These are phyloP conservation scores for Protobothrops mucrosquamatus DNA, from an alignment of 2,113 vertebrate species.

Conservation along the genomic window DNA sequence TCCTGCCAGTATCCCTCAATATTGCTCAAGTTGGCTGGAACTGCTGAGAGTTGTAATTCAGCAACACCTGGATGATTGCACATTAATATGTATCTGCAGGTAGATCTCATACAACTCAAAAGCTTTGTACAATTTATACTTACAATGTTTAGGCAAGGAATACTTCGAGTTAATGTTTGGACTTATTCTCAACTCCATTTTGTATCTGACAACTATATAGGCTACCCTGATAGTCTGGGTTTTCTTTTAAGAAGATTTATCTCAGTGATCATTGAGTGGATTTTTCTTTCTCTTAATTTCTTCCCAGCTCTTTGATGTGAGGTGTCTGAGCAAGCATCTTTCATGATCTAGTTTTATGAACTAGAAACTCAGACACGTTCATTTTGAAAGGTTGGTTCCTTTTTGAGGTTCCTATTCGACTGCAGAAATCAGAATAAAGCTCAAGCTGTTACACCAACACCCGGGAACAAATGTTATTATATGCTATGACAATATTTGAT, in stretches of 20 bases:
- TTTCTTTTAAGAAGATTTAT: neutral
- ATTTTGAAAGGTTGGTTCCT: constrained; percentile 4
- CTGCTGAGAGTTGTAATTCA: neutral
- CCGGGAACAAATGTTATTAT: constrained; percentile 56
- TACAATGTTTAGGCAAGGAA: neutral
- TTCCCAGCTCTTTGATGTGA: neutral
- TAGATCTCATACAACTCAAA: neutral
- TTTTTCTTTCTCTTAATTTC: neutral
- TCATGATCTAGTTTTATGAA: neutral
- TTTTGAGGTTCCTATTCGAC: constrained; percentile 32
- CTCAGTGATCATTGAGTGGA: neutral
- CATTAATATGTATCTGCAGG: neutral
- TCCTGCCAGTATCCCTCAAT: neutral
- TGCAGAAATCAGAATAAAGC: constrained; percentile 28
- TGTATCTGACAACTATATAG: neutral
- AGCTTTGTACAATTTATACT: neutral
- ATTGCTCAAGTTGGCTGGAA: neutral
- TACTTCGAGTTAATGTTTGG: neutral
- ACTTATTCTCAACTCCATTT: neutral
- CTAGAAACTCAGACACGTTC: fast-evolving
- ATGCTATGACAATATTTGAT: constrained; percentile 72
- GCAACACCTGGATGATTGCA: neutral
- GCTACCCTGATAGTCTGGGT: neutral
- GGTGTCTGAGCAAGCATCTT: neutral
- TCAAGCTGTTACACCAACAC: constrained; percentile 9